Conservation (phyloP, 2,888 invertebrate genomes). For the Platycnemis pennipes region DNA sequence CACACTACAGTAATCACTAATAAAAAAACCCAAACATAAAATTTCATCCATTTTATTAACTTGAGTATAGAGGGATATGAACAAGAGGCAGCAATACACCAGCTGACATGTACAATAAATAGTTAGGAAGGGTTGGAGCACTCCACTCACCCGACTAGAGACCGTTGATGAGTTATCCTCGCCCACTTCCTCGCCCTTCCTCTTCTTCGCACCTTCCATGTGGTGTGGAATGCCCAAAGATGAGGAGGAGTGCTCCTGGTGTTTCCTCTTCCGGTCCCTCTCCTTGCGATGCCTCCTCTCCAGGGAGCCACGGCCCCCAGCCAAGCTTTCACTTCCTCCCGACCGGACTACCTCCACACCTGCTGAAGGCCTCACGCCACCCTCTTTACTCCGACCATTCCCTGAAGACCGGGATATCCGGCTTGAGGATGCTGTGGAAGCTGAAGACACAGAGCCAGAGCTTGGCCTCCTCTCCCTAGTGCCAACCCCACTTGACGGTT, state of each 20-base stretch:
- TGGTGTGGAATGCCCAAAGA: conserved; percentile 59
- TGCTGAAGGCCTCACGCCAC: conserved; percentile 76
- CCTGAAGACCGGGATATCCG: neutral
- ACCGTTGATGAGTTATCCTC: conserved; percentile 49
- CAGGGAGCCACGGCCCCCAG: conserved; percentile 32
- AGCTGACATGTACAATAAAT: too few species aligned
- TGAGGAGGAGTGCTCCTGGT: conserved; percentile 75
- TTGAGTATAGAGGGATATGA: too few species aligned
- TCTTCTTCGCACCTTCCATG: conserved; percentile 39
- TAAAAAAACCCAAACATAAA: too few species aligned
- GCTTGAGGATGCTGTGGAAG: conserved; percentile 75
- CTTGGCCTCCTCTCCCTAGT: conserved; percentile 77
- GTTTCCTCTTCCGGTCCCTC: conserved; percentile 74
- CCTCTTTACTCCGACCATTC: conserved; percentile 76
- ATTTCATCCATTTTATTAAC: too few species aligned
- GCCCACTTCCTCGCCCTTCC: conserved; percentile 47
- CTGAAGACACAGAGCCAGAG: conserved; percentile 77
- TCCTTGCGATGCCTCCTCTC: conserved; percentile 69
- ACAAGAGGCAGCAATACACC: too few species aligned
- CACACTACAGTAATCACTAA: too few species aligned
- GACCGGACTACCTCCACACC: conserved; percentile 75
- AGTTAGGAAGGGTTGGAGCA: too few species aligned
- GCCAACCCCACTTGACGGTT: conserved; percentile 25
- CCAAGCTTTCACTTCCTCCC: conserved; percentile 76
- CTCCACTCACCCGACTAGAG: conserved; percentile 53